Conservation (phyloP, 2,797 vertebrate species). For the Forpus xanthops region DNA sequence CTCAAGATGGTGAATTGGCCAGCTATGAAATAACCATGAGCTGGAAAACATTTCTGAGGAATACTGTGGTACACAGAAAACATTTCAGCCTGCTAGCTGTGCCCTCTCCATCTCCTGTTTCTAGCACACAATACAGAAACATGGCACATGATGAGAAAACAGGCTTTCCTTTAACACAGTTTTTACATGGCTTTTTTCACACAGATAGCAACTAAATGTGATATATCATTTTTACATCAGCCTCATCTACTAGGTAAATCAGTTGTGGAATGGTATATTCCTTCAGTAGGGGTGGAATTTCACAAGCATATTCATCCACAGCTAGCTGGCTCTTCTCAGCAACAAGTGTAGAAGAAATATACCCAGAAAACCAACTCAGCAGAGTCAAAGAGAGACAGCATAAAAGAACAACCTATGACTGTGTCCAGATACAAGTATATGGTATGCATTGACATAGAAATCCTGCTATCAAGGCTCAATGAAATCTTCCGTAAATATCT, state of each 20-base stretch:
- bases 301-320: background rate
- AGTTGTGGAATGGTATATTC: background rate
- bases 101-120: background rate
- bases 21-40: background rate
- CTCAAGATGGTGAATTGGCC: background rate
- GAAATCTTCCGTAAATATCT: background rate
- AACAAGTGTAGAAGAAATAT: background rate
- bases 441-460: background rate
- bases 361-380: background rate
- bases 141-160: fast-evolving
- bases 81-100: background rate
- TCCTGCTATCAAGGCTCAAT: background rate
- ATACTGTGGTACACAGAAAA: background rate
- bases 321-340: background rate
- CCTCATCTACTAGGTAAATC: background rate
- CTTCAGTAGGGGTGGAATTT: background rate
- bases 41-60: background rate
- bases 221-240: background rate
- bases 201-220: background rate
- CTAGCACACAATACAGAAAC: background rate
- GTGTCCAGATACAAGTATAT: background rate
- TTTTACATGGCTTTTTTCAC: background rate
- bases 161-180: background rate
- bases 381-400: background rate
- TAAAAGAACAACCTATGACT: background rate